phyloP scores from a whole-genome alignment of 2,113 vertebrate species.

The Pseudopipra pipra region DNA sequence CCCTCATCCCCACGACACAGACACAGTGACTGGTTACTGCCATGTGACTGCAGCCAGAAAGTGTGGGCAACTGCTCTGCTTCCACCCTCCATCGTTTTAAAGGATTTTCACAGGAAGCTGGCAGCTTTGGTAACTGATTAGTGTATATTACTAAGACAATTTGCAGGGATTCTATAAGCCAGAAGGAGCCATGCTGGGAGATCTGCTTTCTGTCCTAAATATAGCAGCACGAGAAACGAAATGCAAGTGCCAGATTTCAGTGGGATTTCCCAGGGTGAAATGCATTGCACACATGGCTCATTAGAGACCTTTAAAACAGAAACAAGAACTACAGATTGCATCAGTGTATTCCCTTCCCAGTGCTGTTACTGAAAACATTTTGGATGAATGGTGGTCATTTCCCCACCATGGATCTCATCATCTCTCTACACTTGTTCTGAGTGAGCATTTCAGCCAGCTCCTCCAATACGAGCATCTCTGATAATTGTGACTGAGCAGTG shows the following conservation, averaged over 20 bases:
- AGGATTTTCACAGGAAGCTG: constrained; percentile 15
- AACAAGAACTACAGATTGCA: constrained; percentile 19
- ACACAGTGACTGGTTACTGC: accelerated
- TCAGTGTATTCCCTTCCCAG: neutral
- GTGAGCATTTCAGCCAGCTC: neutral
- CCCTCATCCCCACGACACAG: neutral
- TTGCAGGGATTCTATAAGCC: constrained; percentile 41
- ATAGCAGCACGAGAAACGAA: constrained; percentile 42
- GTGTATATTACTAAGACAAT: constrained; percentile 44
- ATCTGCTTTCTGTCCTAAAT: constrained; percentile 62
- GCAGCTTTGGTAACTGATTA: constrained; percentile 46
- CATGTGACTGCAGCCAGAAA: neutral
- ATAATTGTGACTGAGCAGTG: neutral
- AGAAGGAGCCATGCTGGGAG: constrained; percentile 50
- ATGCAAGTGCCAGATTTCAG: constrained; percentile 55
- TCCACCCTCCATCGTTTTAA: neutral
- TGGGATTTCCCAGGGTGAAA: constrained; percentile 65
- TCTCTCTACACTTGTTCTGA: neutral
- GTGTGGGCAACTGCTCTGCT: neutral
- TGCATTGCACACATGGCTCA: constrained; percentile 37
- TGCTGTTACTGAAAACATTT: neutral
- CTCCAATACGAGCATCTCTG: neutral
- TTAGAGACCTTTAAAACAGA: constrained; percentile 58
- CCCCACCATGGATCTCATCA: constrained; percentile 6
- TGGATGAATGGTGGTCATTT: constrained; percentile 39